phyloP scores from a whole-genome alignment of 2,888 invertebrate species.

The Ashinkailepas kermadecensis region DNA sequence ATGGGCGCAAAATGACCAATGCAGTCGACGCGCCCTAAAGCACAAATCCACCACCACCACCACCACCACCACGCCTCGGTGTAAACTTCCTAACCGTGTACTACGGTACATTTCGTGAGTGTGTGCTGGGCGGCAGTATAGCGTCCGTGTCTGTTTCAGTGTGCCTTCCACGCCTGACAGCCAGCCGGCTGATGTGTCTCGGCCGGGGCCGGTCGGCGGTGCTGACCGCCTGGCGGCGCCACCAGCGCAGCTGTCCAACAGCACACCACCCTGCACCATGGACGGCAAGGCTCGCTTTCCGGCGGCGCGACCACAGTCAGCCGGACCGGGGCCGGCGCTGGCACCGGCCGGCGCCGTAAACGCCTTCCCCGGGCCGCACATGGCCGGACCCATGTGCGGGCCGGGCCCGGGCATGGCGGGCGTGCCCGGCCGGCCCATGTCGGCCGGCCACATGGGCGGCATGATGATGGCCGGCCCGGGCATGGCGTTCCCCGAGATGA shows the following conservation, averaged over 20 bases:
- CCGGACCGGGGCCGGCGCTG: conserved; percentile 10
- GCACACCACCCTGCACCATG: conserved; percentile 31
- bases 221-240: conserved; percentile 34
- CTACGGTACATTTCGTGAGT: too few relatives aligned
- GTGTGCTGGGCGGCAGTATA: too few relatives aligned
- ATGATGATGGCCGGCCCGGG: conserved; percentile 35
- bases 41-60: too few relatives aligned
- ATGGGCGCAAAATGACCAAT: too few relatives aligned
- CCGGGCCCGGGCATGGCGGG: not conserved
- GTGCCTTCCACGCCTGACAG: not conserved
- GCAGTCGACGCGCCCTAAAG: too few relatives aligned
- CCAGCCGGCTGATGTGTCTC: conserved; percentile 31
- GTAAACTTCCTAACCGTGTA: too few relatives aligned
- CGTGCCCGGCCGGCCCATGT: not conserved
- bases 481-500: conserved; percentile 32
- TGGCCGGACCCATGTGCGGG: not conserved
- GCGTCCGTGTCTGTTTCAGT: not conserved
- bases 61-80: too few relatives aligned
- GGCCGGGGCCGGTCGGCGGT: conserved; percentile 33
- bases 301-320: conserved; percentile 27
- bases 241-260: conserved; percentile 30
- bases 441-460: conserved; percentile 27
- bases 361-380: not conserved
- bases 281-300: conserved; percentile 25
- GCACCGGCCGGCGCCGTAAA: not conserved